phyloP scores from a whole-genome alignment of 2,888 invertebrate species.

The Dilophus febrilis region DNA sequence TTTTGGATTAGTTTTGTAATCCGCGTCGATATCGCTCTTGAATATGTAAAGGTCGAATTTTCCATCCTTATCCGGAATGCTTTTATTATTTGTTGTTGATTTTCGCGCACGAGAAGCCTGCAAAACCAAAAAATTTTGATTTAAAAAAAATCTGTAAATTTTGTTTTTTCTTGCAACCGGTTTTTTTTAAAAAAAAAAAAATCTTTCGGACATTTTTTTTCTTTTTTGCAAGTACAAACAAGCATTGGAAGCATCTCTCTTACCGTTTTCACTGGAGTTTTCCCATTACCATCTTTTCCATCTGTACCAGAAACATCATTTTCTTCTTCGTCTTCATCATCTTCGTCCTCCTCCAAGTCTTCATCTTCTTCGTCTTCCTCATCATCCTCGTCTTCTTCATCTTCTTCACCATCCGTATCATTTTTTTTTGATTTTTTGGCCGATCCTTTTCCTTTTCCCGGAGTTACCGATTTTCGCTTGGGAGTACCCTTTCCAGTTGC shows the following conservation, averaged over 20 bases:
- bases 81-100: constrained; percentile 3
- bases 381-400: constrained; percentile 1
- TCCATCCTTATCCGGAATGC: constrained; percentile 12
- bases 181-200: too few relatives aligned
- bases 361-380: background rate
- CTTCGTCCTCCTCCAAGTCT: constrained; percentile 5
- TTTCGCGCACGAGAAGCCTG: background rate
- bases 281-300: constrained; percentile 3
- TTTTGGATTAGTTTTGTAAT: constrained; percentile 22
- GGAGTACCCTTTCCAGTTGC: background rate
- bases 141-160: too few relatives aligned
- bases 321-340: constrained; percentile 3
- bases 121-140: too few relatives aligned
- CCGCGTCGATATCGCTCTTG: constrained; percentile 22
- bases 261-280: background rate
- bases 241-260: background rate
- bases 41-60: constrained; percentile 21
- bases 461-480: constrained; percentile 2
- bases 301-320: background rate
- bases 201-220: too few relatives aligned
- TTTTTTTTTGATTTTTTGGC: constrained; percentile 3
- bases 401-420: constrained; percentile 2
- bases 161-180: too few relatives aligned
- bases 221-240: too few relatives aligned
- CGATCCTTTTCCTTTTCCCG: background rate